Conservation (phyloP, 2,113 vertebrate species). For the Notothenia rossii region DNA sequence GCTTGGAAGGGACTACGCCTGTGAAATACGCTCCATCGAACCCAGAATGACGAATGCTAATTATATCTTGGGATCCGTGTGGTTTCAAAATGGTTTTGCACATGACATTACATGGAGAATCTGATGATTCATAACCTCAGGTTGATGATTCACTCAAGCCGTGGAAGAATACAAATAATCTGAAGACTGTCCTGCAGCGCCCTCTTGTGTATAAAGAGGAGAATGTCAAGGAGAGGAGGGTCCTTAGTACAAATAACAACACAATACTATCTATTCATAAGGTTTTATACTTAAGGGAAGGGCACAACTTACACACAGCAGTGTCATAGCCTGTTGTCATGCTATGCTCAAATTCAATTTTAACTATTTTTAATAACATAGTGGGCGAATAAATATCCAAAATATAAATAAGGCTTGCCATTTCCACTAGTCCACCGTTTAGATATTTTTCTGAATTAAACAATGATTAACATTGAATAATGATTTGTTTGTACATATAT, state of each 20-base stretch:
- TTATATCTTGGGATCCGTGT: conserved; percentile 51
- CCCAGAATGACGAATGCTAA: conserved; percentile 43
- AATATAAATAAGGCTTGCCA: too few relatives aligned
- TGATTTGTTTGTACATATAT: too few relatives aligned
- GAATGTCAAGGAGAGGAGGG: neutral
- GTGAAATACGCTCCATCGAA: conserved; percentile 31
- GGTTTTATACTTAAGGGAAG: neutral
- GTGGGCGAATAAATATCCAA: too few relatives aligned
- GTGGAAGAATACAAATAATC: neutral
- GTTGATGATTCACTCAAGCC: conserved; percentile 32
- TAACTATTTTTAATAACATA: too few relatives aligned
- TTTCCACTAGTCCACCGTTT: too few relatives aligned
- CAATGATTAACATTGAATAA: too few relatives aligned
- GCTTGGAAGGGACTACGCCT: conserved; percentile 1
- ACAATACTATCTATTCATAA: neutral
- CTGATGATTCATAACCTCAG: conserved; percentile 41
- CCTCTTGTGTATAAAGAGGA: conserved; percentile 59
- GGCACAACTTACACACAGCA: too few relatives aligned
- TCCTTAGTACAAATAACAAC: neutral
- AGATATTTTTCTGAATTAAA: too few relatives aligned
- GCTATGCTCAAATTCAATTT: too few relatives aligned
- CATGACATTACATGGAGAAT: conserved; percentile 41
- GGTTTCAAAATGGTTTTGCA: conserved; percentile 54
- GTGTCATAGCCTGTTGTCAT: too few relatives aligned
- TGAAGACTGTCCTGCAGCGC: conserved; percentile 57